Percentiles rank a stretch among this genome's conserved stretches.
Evolutionary conservation across 2,888 invertebrate genomes (phyloP).

Genomic region (Drosophila barbarae): DNA sequence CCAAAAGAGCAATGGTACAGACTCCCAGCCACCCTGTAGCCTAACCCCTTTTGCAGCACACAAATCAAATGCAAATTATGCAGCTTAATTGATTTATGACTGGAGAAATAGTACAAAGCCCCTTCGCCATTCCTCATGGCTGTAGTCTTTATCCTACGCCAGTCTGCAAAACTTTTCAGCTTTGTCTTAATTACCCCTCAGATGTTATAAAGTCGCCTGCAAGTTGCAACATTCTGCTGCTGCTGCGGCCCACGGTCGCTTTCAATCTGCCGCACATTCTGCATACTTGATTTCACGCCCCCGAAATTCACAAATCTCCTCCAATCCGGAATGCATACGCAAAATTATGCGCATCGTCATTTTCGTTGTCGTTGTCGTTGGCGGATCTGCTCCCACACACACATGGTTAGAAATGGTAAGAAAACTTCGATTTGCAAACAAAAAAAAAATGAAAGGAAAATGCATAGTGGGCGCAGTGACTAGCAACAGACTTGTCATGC

Average conservation of each 20-base stretch:
- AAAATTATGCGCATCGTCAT: constrained; percentile 71
- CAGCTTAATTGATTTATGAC: constrained; percentile 70
- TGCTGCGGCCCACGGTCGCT: constrained; percentile 27
- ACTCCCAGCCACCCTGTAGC: not conserved
- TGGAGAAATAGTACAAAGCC: constrained; percentile 31
- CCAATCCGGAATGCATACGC: constrained; percentile 66
- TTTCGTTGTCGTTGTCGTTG: constrained; percentile 24
- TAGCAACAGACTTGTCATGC: constrained; percentile 27
- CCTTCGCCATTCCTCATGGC: constrained; percentile 53
- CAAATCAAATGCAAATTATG: constrained; percentile 75
- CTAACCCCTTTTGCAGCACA: constrained; percentile 40
- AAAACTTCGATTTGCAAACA: constrained; percentile 49
- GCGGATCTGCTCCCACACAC: constrained; percentile 58
- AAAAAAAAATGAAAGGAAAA: constrained; percentile 20
- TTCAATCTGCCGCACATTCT: constrained; percentile 58
- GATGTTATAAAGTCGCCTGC: constrained; percentile 1
- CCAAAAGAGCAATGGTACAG: constrained; percentile 23
- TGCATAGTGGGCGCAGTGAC: constrained; percentile 20
- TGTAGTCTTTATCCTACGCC: constrained; percentile 38
- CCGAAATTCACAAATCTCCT: constrained; percentile 21
- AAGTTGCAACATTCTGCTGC: constrained; percentile 22
- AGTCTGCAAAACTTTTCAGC: constrained; percentile 63
- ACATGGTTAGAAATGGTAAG: constrained; percentile 37
- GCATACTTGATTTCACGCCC: constrained; percentile 73
- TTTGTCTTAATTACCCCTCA: constrained; percentile 63